Evolutionary conservation across 1,140 invertebrate genomes (phyloP), one percentile per base, ranked within the genome.

Genomic region (Calephelis nemesis): DNA sequence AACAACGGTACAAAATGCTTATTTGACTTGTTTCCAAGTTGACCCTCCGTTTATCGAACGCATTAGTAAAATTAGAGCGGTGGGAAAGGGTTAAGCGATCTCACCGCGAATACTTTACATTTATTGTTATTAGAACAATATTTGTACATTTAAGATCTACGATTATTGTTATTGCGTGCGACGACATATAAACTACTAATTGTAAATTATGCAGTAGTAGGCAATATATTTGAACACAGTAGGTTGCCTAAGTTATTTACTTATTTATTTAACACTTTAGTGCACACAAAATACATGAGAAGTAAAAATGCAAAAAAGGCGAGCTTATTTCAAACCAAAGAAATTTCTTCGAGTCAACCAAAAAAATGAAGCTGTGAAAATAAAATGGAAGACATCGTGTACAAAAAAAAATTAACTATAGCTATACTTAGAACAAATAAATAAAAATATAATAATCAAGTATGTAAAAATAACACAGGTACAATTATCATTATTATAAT

Each of bases 111-210:
- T 87, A 83, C 78, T 87, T 90, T 87, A 88, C 86, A 82, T 88
- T 90, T 90, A 91, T 91, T 88, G 88, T 91, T 88, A 89, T 88
- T 90, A 90, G 88, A 87, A 88, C 82, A 91, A 91, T 91, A 91
- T 91, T 91, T 88, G 86, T 90, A 84, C 81, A 72, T 75, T 69
- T 63, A 68, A 85, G 84, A 91, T 88, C 71, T 88, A 88, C 77
- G 84, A 82, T 90, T 90, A 91, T 88, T 77, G 85, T 87, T 83
- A 85, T 82, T 69, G 74, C 72, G 73, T 54, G 52, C 19, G 52
- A 62, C 19, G 52, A 54, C 13, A 52, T 52, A 52, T 7, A 62
- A 47, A 6, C 58, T 65, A 67, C 66, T 67, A 67, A 67, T 42
- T 11, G 15, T 68, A 63, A 71, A 64, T 65, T 64, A 11, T 13